Evolutionary conservation across 2,888 invertebrate species (phyloP), one percentile per base, ranked within the genome.

Genomic region (Cosmorhoe ocellata): DNA sequence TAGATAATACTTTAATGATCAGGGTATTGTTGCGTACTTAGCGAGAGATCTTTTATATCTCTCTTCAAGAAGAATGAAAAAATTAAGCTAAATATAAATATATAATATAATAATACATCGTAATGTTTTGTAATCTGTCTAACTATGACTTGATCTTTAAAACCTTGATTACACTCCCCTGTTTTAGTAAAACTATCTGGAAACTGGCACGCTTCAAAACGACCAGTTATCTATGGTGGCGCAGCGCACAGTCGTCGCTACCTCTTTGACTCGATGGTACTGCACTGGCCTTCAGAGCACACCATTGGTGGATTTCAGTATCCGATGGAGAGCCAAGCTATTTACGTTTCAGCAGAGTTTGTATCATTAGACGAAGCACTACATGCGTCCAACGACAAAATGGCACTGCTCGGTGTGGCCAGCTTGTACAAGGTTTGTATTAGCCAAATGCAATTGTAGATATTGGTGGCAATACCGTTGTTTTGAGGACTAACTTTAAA

Each of bases 281-380:
- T 84, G 0, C 82, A 77, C 43, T 75, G 78, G 69, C 86, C 84
- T 0, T 84, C 87, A 0, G 87, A 88, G 38, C 87, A 88, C 40
- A 66, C 66, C 0, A 64, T 87, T 2, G 79, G 69, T 0, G 70
- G 68, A 0, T 43, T 79, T 0, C 66, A 68, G 27, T 85, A 73
- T 57, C 86, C 87, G 0, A 28, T 86, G 36, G 87, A 88, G 56
- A 80, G 63, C 11, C 87, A 87, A 60, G 67, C 67, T 0, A 37
- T 79, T 3, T 80, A 78, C 45, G 59, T 85, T 31, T 79, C 86
- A 1, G 77, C 79, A 0, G 84, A 86, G 28, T 85, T 85, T 36
- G 55, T 56, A 1, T 61, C 66, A 0, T 36, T 79, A 2, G 49
- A 70, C 0, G 69, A 74, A 0, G 86, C 87, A 0, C 12, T 83